A percentile compares a stretch with the other conserved stretches of the same genome.
Evolutionary conservation across 2,113 vertebrate genomes (phyloP).

Genomic region (Ranitomeya variabilis): DNA sequence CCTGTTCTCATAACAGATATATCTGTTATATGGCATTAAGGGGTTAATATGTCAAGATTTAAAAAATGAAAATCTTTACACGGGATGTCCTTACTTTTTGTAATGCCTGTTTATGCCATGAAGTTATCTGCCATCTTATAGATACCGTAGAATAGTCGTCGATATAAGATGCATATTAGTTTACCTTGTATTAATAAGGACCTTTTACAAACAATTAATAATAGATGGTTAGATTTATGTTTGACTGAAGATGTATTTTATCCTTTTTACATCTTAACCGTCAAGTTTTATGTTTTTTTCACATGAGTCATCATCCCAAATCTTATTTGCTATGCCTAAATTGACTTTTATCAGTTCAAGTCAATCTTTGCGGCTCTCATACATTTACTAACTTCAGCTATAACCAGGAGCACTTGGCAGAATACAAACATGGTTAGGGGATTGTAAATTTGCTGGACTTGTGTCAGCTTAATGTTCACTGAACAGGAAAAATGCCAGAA

Average conservation of each 20-base stretch:
- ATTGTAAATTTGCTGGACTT: conserved; percentile 51
- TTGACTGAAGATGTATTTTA: background rate
- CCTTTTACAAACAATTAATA: background rate
- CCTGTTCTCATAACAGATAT: too few relatives aligned
- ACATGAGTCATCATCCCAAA: background rate
- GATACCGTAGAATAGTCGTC: background rate
- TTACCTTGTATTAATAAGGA: background rate
- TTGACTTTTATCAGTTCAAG: conserved; percentile 5
- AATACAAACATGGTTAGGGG: conserved; percentile 42
- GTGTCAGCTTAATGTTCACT: conserved; percentile 52
- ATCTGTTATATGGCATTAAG: too few relatives aligned
- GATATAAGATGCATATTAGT: background rate
- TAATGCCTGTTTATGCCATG: too few relatives aligned
- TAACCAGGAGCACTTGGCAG: conserved; percentile 43
- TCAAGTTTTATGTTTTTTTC: background rate
- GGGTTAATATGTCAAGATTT: too few relatives aligned
- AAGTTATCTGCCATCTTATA: background rate
- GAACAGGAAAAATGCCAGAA: conserved; percentile 56
- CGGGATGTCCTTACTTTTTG: too few relatives aligned
- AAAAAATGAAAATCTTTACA: too few relatives aligned
- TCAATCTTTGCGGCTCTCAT: conserved; percentile 20
- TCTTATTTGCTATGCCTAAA: background rate
- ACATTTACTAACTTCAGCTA: conserved; percentile 38
- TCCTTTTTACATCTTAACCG: background rate
- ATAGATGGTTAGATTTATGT: background rate